These are phyloP conservation scores for Drosophila burlai DNA, from an alignment of 1,140 invertebrate genomes.

Conservation along the genomic window DNA sequence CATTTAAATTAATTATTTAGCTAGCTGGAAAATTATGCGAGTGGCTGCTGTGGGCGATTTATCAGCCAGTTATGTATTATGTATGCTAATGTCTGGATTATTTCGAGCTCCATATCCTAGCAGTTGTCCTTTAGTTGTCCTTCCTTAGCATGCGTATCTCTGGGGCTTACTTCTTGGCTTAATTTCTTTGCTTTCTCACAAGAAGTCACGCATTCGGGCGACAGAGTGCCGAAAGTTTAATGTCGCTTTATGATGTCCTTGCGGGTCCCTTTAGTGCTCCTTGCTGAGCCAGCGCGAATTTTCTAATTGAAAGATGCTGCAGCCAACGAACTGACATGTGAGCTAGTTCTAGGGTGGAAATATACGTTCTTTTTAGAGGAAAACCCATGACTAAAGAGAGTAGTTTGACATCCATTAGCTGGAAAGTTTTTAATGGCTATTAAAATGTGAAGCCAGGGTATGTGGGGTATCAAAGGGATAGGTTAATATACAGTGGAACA, in stretches of 20 bases:
- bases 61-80: conserved; percentile 37
- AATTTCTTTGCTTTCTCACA: conserved; percentile 4
- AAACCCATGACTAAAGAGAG: conserved; percentile 23
- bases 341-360: conserved; percentile 9
- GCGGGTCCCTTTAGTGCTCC: conserved; percentile 69
- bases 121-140: conserved; percentile 3
- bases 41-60: conserved; percentile 17
- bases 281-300: conserved; percentile 53
- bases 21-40: conserved; percentile 29
- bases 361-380: background rate
- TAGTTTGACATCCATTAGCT: conserved; percentile 63
- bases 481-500: too few species aligned
- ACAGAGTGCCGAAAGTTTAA: conserved; percentile 15
- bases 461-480: background rate
- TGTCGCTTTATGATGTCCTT: conserved; percentile 37
- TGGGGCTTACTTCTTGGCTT: conserved; percentile 17
- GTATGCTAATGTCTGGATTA: conserved; percentile 42
- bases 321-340: conserved; percentile 26
- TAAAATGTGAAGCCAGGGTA: background rate
- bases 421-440: conserved; percentile 45
- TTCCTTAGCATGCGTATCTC: background rate
- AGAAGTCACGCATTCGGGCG: conserved; percentile 23
- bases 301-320: conserved; percentile 64
- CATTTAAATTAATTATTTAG: conserved; percentile 54
- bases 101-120: conserved; percentile 9